Percentiles rank a stretch among this genome's conserved stretches.
These are phyloP conservation scores for Physella acuta DNA, from an alignment of 1,140 invertebrate species.

Conservation along the genomic window DNA sequence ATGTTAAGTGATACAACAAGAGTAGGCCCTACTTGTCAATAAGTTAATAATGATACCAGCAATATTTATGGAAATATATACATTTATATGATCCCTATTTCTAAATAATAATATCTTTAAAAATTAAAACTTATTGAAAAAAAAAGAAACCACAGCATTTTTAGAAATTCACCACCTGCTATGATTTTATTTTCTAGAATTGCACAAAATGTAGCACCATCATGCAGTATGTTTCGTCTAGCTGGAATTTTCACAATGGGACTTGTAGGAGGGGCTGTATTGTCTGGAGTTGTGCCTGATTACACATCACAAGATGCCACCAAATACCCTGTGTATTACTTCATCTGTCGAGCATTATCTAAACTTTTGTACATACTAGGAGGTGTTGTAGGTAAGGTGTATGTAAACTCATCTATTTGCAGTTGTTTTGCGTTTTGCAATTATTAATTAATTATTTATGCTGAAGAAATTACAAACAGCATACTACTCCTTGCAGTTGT, in stretches of 20 bases:
- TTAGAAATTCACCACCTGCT: background rate
- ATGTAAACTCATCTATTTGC: background rate
- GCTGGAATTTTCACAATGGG: constrained; percentile 76
- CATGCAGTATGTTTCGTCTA: constrained; percentile 76
- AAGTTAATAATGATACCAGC: background rate
- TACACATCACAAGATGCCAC: constrained; percentile 64
- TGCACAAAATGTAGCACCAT: constrained; percentile 70
- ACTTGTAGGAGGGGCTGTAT: constrained; percentile 70
- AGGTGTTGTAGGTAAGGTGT: constrained; percentile 72
- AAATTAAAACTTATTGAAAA: background rate
- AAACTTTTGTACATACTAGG: constrained; percentile 67
- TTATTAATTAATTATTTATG: no score
- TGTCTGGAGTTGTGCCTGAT: constrained; percentile 75
- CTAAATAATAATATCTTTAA: background rate
- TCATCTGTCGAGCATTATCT: constrained; percentile 24
- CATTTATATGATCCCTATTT: background rate
- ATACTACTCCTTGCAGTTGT: no score
- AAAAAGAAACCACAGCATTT: no score
- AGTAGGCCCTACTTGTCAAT: background rate
- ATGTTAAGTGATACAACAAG: background rate
- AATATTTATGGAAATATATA: constrained; percentile 44
- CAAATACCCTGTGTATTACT: background rate
- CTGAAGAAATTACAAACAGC: no score
- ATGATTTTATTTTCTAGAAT: background rate
- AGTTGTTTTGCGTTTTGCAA: no score